Evolutionary conservation across 64 coral and sea anemone genomes (phyloP).

Genomic region (Montipora foliosa): DNA sequence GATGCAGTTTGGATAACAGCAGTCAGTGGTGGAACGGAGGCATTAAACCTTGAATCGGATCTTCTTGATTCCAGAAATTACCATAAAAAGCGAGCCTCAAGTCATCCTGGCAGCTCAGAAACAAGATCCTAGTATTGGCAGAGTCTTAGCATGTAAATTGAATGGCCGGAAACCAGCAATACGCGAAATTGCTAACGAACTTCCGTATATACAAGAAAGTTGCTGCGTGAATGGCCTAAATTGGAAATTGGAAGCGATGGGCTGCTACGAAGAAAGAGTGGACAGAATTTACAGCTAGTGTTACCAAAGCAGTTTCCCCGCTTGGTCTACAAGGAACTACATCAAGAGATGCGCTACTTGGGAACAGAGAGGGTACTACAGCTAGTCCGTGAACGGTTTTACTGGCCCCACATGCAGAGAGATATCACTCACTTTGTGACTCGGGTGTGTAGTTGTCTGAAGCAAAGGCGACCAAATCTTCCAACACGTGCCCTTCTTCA

Average conservation of each 20-base stretch:
- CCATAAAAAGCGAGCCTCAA: constrained; percentile 5
- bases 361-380: constrained; percentile 40
- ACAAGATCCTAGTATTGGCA: constrained; percentile 27
- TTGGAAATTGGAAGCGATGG: constrained; percentile 40
- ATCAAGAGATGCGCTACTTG: constrained; percentile 50
- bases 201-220: too few species aligned
- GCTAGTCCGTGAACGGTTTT: background rate
- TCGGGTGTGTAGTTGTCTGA: too few species aligned
- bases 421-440: too few species aligned
- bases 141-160: constrained; percentile 18
- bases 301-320: constrained; percentile 28
- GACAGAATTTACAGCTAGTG: constrained; percentile 32
- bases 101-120: constrained; percentile 14
- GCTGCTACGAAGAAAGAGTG: constrained; percentile 18
- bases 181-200: background rate
- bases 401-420: background rate
- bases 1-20: background rate
- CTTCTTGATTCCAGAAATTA: background rate
- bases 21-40: too few species aligned
- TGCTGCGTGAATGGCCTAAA: constrained; percentile 8
- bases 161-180: constrained; percentile 3
- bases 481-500: too few species aligned
- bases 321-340: constrained; percentile 53
- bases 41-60: background rate
- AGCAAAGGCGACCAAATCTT: too few species aligned